Conservation (phyloP, 1,140 invertebrate genomes). For the Zelostemma sp. region DNA sequence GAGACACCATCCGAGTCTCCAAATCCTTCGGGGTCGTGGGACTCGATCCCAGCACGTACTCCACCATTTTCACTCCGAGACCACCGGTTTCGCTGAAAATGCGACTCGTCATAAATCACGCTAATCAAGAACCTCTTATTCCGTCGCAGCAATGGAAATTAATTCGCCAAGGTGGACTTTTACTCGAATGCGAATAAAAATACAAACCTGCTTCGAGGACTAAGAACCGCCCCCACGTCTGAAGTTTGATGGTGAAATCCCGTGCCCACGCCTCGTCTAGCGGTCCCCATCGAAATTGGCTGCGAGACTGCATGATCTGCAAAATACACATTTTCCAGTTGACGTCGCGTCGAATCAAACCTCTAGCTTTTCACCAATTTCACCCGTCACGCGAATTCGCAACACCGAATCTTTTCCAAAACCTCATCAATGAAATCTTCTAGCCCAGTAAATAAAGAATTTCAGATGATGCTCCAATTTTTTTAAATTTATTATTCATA, state of each 20-base stretch:
- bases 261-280: conserved; percentile 73
- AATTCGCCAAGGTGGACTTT: too few species aligned
- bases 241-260: conserved; percentile 69
- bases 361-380: too few species aligned
- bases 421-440: too few species aligned
- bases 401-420: too few species aligned
- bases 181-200: too few species aligned
- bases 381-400: too few species aligned
- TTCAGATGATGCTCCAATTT: too few species aligned
- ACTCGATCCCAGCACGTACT: conserved; percentile 92
- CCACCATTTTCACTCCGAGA: conserved; percentile 97
- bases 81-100: conserved; percentile 78
- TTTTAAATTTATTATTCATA: too few species aligned
- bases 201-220: conserved; percentile 66
- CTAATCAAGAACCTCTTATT: too few species aligned
- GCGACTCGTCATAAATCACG: conserved; percentile 37
- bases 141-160: too few species aligned
- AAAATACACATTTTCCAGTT: conserved; percentile 50
- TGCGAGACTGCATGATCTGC: conserved; percentile 83
- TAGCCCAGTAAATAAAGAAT: too few species aligned
- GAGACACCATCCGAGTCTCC: conserved; percentile 80
- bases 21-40: conserved; percentile 81
- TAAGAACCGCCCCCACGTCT: conserved; percentile 67
- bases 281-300: conserved; percentile 78
- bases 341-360: too few species aligned